phyloP scores from a whole-genome alignment of 2,888 invertebrate genomes.

The Endotricha flammealis region DNA sequence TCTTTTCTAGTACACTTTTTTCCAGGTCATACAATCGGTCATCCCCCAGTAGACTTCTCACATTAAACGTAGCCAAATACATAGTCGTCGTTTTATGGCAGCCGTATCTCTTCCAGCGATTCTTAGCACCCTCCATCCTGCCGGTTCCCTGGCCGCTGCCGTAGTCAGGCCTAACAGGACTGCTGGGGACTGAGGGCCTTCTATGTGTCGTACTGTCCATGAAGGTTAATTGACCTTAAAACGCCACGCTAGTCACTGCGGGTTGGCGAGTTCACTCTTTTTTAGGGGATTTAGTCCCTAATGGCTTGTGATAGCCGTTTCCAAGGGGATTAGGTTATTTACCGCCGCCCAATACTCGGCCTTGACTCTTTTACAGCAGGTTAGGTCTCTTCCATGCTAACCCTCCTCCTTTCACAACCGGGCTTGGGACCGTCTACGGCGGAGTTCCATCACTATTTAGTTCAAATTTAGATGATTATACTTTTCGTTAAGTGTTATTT shows the following conservation, averaged over 20 bases:
- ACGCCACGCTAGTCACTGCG: too few species aligned
- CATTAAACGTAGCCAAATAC: background rate
- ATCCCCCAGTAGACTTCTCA: background rate
- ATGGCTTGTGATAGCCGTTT: too few species aligned
- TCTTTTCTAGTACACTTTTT: background rate
- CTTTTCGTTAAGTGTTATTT: too few species aligned
- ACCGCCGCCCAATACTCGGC: background rate
- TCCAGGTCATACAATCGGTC: background rate
- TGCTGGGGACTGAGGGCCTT: background rate
- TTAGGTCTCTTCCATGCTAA: background rate
- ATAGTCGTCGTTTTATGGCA: background rate
- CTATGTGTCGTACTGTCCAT: background rate
- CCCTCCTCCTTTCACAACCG: too few species aligned
- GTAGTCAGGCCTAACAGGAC: background rate
- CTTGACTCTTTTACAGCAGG: background rate
- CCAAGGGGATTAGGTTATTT: too few species aligned
- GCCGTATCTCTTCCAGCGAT: background rate
- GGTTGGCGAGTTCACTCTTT: too few species aligned
- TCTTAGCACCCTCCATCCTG: background rate
- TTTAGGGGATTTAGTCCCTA: too few species aligned
- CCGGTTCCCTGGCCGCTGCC: background rate
- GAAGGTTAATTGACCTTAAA: too few species aligned
- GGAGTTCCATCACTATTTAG: too few species aligned
- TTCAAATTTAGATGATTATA: too few species aligned
- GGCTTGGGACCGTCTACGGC: background rate